These are phyloP conservation scores for Athalia cordata DNA, from an alignment of 2,888 invertebrate species.

Conservation along the genomic window DNA sequence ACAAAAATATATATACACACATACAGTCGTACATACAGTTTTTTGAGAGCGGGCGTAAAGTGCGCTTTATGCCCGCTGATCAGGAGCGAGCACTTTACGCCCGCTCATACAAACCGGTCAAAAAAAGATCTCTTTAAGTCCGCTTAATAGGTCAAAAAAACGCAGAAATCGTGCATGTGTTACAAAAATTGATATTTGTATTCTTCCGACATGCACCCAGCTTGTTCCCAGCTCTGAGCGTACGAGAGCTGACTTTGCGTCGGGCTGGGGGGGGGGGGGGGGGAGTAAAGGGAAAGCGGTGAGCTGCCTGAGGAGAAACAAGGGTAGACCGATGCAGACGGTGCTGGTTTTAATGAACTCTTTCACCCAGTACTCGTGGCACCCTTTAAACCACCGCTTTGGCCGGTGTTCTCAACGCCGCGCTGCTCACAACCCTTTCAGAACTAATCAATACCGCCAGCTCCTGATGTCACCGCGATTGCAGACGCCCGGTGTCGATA, in stretches of 20 bases:
- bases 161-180: too few relatives aligned
- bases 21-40: too few relatives aligned
- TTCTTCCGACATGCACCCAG: too few relatives aligned
- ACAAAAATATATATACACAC: too few relatives aligned
- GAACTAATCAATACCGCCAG: conserved; percentile 45
- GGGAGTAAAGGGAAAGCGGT: background rate
- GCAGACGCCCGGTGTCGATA: background rate
- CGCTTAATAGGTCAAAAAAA: too few relatives aligned
- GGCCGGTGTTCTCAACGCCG: conserved; percentile 62
- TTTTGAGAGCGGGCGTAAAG: too few relatives aligned
- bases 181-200: too few relatives aligned
- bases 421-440: conserved; percentile 42
- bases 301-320: background rate
- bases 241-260: background rate
- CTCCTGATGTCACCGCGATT: conserved; percentile 36
- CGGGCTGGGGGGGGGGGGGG: background rate
- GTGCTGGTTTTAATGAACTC: conserved; percentile 70
- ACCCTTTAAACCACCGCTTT: conserved; percentile 68
- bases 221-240: too few relatives aligned
- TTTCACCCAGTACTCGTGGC: conserved; percentile 68
- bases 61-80: too few relatives aligned
- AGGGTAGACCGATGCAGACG: conserved; percentile 60
- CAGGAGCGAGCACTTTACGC: too few relatives aligned
- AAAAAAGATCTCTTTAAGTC: too few relatives aligned
- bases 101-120: too few relatives aligned